phyloP scores from a whole-genome alignment of 2,888 invertebrate species.

The Myathropa florea region DNA sequence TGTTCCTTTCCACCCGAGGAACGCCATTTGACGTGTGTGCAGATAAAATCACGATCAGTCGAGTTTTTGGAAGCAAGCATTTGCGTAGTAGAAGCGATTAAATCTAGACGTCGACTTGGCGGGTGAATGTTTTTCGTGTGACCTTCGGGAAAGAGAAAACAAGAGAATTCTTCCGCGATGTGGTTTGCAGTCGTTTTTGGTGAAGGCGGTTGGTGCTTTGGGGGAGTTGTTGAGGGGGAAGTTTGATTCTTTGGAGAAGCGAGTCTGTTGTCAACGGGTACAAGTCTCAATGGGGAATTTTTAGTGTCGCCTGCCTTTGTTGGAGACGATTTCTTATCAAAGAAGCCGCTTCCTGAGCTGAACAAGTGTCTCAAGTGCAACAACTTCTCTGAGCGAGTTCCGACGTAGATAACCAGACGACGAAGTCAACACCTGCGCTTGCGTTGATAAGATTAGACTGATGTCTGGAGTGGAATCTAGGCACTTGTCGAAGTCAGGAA shows the following conservation, averaged over 20 bases:
- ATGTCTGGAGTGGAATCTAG: neutral
- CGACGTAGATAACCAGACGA: neutral
- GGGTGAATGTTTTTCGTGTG: neutral
- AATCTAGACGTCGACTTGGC: neutral
- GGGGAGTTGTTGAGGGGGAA: too few species aligned
- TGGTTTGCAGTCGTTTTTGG: neutral
- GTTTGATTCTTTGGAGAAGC: neutral
- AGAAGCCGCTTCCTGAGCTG: too few species aligned
- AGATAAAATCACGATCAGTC: neutral
- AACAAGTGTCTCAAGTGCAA: too few species aligned
- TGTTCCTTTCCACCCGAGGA: too few species aligned
- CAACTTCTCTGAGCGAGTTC: too few species aligned
- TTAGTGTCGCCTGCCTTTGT: too few species aligned
- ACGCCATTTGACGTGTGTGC: neutral
- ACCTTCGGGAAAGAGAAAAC: neutral
- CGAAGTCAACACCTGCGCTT: neutral
- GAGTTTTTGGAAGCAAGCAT: too few species aligned
- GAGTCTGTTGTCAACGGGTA: too few species aligned
- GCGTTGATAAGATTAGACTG: neutral
- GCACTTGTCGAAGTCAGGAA: neutral
- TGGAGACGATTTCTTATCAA: too few species aligned
- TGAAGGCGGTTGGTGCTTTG: too few species aligned
- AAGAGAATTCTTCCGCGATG: neutral
- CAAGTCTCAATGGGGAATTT: too few species aligned
- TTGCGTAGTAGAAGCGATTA: neutral